Percentiles rank a stretch among this genome's conserved stretches.
Evolutionary conservation across 2,113 vertebrate genomes (phyloP).

Genomic region (Psittacara wagleri): DNA sequence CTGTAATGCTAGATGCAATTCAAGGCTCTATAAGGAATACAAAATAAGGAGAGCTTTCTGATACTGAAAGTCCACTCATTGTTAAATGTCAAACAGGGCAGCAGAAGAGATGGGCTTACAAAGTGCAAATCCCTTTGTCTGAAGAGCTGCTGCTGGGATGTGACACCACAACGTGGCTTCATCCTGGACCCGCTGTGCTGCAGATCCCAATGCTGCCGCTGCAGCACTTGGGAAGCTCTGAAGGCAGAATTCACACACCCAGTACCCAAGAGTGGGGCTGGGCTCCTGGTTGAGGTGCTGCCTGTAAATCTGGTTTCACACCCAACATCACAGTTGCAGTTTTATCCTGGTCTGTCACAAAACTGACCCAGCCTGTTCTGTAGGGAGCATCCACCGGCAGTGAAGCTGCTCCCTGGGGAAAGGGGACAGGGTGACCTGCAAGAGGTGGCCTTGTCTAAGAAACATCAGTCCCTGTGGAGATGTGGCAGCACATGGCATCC

Average conservation of each 20-base stretch:
- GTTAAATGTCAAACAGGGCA: neutral
- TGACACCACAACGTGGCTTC: neutral
- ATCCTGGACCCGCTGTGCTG: neutral
- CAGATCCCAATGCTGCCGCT: rapidly evolving
- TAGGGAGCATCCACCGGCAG: neutral
- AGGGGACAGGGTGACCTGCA: neutral
- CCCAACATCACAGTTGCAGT: neutral
- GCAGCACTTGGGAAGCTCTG: neutral
- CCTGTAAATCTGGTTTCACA: neutral
- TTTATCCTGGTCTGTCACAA: neutral
- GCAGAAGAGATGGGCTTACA: neutral
- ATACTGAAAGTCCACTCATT: neutral
- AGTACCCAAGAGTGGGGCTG: rapidly evolving
- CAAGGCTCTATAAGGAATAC: rapidly evolving
- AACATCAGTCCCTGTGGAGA: neutral
- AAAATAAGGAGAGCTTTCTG: rapidly evolving
- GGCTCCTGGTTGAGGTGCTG: neutral
- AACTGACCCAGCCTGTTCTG: neutral
- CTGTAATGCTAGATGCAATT: rapidly evolving
- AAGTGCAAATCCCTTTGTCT: no score
- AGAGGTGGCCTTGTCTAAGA: neutral
- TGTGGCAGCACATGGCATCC: rapidly evolving
- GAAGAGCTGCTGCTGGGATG: neutral
- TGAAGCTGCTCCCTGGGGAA: neutral
- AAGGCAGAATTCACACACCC: neutral